Evolutionary conservation across 2,113 vertebrate species (phyloP).

Genomic region (Prinia subflava): DNA sequence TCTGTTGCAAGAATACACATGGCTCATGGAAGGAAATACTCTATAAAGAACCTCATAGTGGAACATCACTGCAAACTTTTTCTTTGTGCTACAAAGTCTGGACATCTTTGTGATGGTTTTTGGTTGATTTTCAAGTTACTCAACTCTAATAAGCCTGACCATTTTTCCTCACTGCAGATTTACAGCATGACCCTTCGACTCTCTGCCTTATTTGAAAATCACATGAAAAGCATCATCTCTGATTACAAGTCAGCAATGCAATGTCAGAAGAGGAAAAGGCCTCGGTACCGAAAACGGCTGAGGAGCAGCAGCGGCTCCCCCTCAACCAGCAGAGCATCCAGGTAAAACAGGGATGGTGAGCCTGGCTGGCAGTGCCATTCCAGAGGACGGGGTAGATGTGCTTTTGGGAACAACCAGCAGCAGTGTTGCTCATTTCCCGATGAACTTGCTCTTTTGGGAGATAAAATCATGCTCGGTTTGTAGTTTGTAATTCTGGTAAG

Average conservation of each 20-base stretch:
- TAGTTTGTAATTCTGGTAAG: background rate
- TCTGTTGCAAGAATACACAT: background rate
- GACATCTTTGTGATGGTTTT: background rate
- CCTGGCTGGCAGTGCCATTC: background rate
- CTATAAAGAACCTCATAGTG: background rate
- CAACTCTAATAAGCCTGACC: background rate
- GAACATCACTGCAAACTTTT: background rate
- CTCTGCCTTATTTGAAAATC: slow-evolving; percentile 93
- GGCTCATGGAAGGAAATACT: background rate
- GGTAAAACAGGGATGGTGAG: slow-evolving; percentile 53
- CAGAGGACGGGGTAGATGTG: background rate
- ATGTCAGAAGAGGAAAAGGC: slow-evolving; percentile 81
- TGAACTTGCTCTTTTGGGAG: background rate
- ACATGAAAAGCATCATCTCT: slow-evolving; percentile 89
- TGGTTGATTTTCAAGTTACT: background rate
- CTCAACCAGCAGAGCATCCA: slow-evolving; percentile 79
- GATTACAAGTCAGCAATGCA: slow-evolving; percentile 92
- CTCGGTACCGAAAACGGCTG: slow-evolving; percentile 84
- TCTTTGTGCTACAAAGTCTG: background rate
- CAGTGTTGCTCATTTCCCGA: background rate
- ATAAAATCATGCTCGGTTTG: background rate
- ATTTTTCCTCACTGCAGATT: slow-evolving; percentile 75
- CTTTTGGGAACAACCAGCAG: background rate
- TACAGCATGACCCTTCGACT: slow-evolving; percentile 95
- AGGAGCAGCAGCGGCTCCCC: slow-evolving; percentile 86